A percentile compares a stretch with the other conserved stretches of the same genome.
Conservation (phyloP, 37 sponge, comb jelly and placozoan species). For the Amphimedon queenslandica region DNA sequence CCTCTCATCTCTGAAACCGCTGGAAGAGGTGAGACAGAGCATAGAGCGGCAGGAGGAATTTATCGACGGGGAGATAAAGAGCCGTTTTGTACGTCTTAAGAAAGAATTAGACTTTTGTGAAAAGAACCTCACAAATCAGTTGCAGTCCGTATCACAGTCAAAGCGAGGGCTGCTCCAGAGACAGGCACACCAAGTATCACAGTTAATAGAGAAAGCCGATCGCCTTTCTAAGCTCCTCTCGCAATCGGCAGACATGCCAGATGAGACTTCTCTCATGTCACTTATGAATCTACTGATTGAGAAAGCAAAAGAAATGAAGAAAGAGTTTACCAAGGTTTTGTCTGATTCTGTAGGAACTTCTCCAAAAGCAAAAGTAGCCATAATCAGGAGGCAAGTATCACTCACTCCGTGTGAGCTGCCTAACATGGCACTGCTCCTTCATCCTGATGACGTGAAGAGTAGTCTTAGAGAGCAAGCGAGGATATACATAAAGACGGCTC, state of each 20-base stretch:
- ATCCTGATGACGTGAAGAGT: neutral
- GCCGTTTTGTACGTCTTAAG: neutral
- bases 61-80: neutral
- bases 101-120: neutral
- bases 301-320: neutral
- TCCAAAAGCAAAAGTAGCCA: neutral
- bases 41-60: neutral
- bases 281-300: neutral
- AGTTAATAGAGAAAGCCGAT: neutral
- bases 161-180: neutral
- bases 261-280: neutral
- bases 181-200: neutral
- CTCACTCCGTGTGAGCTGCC: constrained; percentile 5
- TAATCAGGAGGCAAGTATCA: neutral
- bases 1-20: neutral
- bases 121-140: neutral
- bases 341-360: neutral
- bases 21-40: neutral
- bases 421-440: neutral
- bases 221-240: neutral
- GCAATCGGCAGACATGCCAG: neutral
- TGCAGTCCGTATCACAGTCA: neutral
- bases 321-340: neutral
- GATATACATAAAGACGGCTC: neutral
- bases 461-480: neutral